Conservation (phyloP, 1,140 invertebrate species). For the Microplitis mediator region DNA sequence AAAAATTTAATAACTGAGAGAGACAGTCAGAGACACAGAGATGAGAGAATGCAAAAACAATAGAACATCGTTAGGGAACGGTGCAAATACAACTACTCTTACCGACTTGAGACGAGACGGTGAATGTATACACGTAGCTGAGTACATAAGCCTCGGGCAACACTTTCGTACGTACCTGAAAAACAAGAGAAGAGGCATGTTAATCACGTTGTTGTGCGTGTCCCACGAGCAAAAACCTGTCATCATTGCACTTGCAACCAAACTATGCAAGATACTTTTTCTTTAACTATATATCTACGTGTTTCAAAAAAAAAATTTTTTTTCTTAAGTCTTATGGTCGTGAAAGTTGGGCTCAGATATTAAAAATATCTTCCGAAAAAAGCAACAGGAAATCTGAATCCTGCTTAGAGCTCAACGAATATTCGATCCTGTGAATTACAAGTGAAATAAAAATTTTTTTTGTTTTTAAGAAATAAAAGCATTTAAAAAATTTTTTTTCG, state of each 20-base stretch:
- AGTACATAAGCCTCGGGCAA: slow-evolving; percentile 18
- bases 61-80: slow-evolving; percentile 9
- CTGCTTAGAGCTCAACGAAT: no score
- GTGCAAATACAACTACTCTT: slow-evolving; percentile 25
- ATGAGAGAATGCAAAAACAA: slow-evolving; percentile 11
- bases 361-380: no score
- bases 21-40: not conserved
- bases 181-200: slow-evolving; percentile 30
- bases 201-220: slow-evolving; percentile 24
- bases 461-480: no score
- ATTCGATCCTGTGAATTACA: no score
- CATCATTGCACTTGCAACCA: not conserved
- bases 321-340: no score
- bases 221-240: slow-evolving; percentile 11
- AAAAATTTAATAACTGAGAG: not conserved
- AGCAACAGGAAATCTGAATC: no score
- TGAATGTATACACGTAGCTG: slow-evolving; percentile 14
- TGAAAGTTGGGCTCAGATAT: no score
- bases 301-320: no score
- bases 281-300: no score
- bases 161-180: slow-evolving; percentile 33
- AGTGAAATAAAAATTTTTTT: no score
- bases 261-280: not conserved
- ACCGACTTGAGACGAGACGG: slow-evolving; percentile 19
- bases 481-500: no score